Evolutionary conservation across 2,797 vertebrate species (phyloP).

Genomic region (Helarctos malayanus): DNA sequence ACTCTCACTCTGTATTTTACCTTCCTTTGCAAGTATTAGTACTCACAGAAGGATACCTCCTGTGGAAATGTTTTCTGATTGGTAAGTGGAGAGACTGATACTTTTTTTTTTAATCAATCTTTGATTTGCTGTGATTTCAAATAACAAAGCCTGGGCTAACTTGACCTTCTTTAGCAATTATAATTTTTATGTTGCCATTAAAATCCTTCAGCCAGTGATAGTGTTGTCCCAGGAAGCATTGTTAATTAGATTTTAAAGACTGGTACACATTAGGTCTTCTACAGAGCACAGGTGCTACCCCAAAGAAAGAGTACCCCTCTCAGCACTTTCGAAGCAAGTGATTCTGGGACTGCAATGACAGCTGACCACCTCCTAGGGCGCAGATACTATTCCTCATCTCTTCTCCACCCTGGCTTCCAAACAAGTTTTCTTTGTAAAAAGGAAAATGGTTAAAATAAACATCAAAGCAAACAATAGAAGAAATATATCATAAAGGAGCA

Average conservation of each 20-base stretch:
- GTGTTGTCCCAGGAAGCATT: constrained; percentile 78
- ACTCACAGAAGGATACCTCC: not conserved
- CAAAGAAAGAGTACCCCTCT: not conserved
- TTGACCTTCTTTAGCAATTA: constrained; percentile 83
- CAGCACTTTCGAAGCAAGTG: constrained; percentile 62
- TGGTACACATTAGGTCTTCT: constrained; percentile 77
- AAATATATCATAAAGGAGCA: not conserved
- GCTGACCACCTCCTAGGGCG: not conserved
- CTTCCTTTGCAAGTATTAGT: constrained; percentile 44
- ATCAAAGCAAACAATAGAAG: constrained; percentile 55
- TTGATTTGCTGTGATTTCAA: constrained; percentile 55
- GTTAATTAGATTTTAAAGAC: constrained; percentile 85
- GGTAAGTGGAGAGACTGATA: not conserved
- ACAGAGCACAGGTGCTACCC: constrained; percentile 7
- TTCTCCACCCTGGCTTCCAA: not conserved
- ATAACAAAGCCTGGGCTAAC: not conserved
- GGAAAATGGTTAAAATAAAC: constrained; percentile 57
- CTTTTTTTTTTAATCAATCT: constrained; percentile 44
- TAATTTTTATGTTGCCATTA: constrained; percentile 72
- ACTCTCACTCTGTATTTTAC: not conserved
- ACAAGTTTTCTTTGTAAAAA: constrained; percentile 16
- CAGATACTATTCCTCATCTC: not conserved
- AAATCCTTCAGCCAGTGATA: constrained; percentile 81
- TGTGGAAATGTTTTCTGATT: not conserved
- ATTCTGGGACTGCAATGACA: not conserved